Base-by-base conservation (phyloP, 2,888 invertebrate genomes). In the Pegoplata infirma region DNA sequence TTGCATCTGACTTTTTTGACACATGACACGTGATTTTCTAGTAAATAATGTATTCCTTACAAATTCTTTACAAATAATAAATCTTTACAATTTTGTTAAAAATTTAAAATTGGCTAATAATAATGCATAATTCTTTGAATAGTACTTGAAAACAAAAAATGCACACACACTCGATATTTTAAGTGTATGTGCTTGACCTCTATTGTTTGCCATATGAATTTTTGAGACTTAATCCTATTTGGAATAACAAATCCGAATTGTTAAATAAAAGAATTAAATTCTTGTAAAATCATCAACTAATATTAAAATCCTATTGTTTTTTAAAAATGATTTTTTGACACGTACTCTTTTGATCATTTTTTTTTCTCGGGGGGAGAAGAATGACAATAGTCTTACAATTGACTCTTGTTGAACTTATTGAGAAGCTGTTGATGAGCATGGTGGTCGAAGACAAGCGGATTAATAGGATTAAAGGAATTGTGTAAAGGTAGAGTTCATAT, bases 401-500 rank as follows among this genome's bases (percentile, higher is more conserved):
- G 74, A 74, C 61, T 55, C 19, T 58, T 69, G 69, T 75, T 71
- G 44, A 53, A 71, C 40, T 64, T 17, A 36, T 69, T 16, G 32
- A 12, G 5, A 58, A 47, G 66, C 61, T 56, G 64, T 47, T 66
- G 74, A 56, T 46, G 16, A 51, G 46, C 55, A 47, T 71, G 79
- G 71, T 79, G 75, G 79, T 79, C 79, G 79, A 75, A 49, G 66
- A 75, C 75, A 79, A 71, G 75, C 61, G 66, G 79, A 75, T 79
- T 79, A 79, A 75, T 23, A 55, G 71, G 75, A 79, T 79, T 79
- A 79, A 67, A 10, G n/a, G 8, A 51, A 61, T 53, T 32, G n/a
- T 32, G 10, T 23, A 32, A 58, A 44, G 12, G 23, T 12, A 28
- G 44, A 25, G 40, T 46, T 61, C 17, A 40, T n/a, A n/a, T n/a